phyloP scores from a whole-genome alignment of 37 sponge, comb jelly and placozoan species.

The Ephydatia muelleri region DNA sequence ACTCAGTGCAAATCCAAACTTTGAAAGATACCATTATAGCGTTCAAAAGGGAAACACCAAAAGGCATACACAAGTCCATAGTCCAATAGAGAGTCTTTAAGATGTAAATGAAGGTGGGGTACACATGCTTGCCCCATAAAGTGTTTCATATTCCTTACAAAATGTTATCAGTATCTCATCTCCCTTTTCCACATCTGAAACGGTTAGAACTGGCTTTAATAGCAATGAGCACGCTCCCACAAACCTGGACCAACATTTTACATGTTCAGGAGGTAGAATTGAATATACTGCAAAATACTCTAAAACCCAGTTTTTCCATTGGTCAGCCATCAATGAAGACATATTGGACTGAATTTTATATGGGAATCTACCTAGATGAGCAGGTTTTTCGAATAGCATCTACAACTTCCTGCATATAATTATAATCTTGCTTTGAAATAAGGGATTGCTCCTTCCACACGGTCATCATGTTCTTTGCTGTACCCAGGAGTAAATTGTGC shows the following conservation, averaged over 20 bases:
- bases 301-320: slow-evolving; percentile 65
- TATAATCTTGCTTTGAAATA: neutral
- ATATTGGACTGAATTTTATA: too few species aligned
- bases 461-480: slow-evolving; percentile 35
- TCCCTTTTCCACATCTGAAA: slow-evolving; percentile 9
- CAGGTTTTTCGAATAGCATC: slow-evolving; percentile 14
- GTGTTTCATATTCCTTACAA: slow-evolving; percentile 31
- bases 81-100: slow-evolving; percentile 26
- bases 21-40: slow-evolving; percentile 47
- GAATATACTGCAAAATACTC: slow-evolving; percentile 23
- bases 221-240: slow-evolving; percentile 7
- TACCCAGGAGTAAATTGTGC: slow-evolving; percentile 57
- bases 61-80: slow-evolving; percentile 55
- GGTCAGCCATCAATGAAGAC: slow-evolving; percentile 66
- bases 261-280: slow-evolving; percentile 18
- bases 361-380: too few species aligned
- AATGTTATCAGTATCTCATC: slow-evolving; percentile 19
- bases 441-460: slow-evolving; percentile 3
- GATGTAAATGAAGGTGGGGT: slow-evolving; percentile 28
- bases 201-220: neutral
- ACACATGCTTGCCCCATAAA: slow-evolving; percentile 19
- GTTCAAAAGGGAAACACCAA: slow-evolving; percentile 63
- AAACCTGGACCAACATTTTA: too few species aligned
- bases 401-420: slow-evolving; percentile 29
- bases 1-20: too few species aligned